Base-by-base conservation (phyloP, 1,140 invertebrate genomes). In the Dufourea novaeangliae region DNA sequence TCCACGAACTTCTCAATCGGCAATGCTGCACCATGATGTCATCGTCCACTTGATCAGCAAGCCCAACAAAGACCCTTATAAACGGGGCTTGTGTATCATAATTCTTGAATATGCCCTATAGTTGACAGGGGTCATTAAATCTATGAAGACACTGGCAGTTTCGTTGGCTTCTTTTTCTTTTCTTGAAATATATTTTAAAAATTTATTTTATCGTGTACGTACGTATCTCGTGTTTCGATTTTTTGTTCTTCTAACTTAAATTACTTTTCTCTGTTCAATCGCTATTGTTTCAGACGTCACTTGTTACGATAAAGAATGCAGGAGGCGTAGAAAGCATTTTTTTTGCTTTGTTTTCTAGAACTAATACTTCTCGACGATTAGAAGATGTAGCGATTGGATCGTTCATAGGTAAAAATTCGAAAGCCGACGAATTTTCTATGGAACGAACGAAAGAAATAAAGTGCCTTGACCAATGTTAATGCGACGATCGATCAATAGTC, bases 21-120 rank as follows among this genome's bases (percentile, higher is more conserved):
- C 74, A 71, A 84, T 75, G 75, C 50, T 54, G 71, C 69, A 69
- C 66, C 83, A 85, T 85, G 82, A 62, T 76, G 73, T 69, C 64
- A 67, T 73, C 62, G 46, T 72, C 39, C 34, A 39, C 34, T 72
- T 52, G 64, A 50, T 72, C 39, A 63, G 41, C 54, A 41, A 62
- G 46, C 32, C 14, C 32, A 44, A 77, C 44, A 56, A 41, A 77
- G 57, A 29, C 37, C 22, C 17, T 52, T 44, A 62, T 2, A 14
- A 61, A 52, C n/a, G 44, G 17, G 22, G 37, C 25, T 77, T 46
- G 46, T 54, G 44, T 77, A 63, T 63, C 27, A 17, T 62, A 29
- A 77, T 32, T 62, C 39, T 37, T 39, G 68, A 71, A 29, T 63
- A 56, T 62, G 27, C 50, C 59, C 39, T 64, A 37, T 5, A 12